These are phyloP conservation scores for Nemotelus pantherinus DNA, from an alignment of 2,888 invertebrate genomes.

Conservation along the genomic window DNA sequence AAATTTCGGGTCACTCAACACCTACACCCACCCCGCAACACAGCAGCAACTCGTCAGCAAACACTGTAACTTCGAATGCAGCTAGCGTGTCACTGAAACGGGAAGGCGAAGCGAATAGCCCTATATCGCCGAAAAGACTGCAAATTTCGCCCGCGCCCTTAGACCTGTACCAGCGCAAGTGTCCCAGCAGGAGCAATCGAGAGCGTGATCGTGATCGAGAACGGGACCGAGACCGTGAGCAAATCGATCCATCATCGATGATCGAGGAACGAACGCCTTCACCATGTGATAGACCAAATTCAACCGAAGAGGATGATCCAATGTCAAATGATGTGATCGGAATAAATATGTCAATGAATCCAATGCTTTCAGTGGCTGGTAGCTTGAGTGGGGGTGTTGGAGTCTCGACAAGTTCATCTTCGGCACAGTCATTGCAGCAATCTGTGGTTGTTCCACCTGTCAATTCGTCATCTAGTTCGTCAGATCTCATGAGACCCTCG, in stretches of 20 bases:
- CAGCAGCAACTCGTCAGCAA: constrained; percentile 62
- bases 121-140: constrained; percentile 60
- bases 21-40: constrained; percentile 55
- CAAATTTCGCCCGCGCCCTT: constrained; percentile 58
- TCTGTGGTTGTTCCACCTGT: constrained; percentile 55
- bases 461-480: constrained; percentile 53
- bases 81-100: constrained; percentile 55
- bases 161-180: constrained; percentile 64
- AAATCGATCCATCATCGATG: constrained; percentile 55
- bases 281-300: constrained; percentile 64
- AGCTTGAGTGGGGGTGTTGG: constrained; percentile 59
- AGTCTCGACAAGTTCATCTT: constrained; percentile 64
- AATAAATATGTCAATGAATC: constrained; percentile 72
- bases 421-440: constrained; percentile 61
- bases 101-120: constrained; percentile 61
- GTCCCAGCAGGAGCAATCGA: constrained; percentile 53
- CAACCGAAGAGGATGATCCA: constrained; percentile 71
- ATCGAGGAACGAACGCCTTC: constrained; percentile 52
- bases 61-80: constrained; percentile 47
- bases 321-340: constrained; percentile 70
- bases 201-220: constrained; percentile 51
- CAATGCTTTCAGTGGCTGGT: constrained; percentile 55
- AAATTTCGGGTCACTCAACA: constrained; percentile 54
- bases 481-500: constrained; percentile 58
- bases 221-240: constrained; percentile 59